Evolutionary conservation across 2,888 invertebrate genomes (phyloP), one percentile per base, ranked within the genome.

Genomic region (Trichacis sp.): DNA sequence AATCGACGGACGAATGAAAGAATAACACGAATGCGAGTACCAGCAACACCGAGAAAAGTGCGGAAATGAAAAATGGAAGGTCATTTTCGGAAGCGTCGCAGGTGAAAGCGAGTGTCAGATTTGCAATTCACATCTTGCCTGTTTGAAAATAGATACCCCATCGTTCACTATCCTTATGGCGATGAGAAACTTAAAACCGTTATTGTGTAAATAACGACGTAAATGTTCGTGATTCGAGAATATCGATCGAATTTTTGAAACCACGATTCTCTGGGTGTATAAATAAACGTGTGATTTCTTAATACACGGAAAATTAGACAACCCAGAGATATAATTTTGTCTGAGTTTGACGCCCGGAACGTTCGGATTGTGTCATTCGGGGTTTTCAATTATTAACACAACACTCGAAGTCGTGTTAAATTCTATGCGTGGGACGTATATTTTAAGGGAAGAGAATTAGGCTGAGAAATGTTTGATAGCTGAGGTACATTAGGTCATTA

Each of bases 41-140:
- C 24, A 24, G n/a, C 24, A 5, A 8, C 4, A 24, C 8, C 24
- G 24, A 24, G 24, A 24, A 24, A 24, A 24, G 24, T 24, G 24
- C 8, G 2, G 33, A 42, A 14, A 42, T 42, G 18, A 42, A 42
- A 42, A 42, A 17, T 42, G 42, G 2, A 42, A 36, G 9, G 6
- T 14, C n/a, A 4, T 4, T 15, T 42, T 14, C 3, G 18, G 14
- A 47, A 57, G 54, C 20, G 45, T 20, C 38, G n/a, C 46, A 50
- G 65, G 62, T 58, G 54, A 59, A 29, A 43, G 42, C 8, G 53
- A 18, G 43, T 33, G 53, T 57, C 29, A 40, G 53, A 58, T 66
- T 66, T 65, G 51, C 54, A 61, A 47, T 61, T 59, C 54, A 9
- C 43, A 58, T 54, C 51, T 52, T 30, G 57, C 61, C 52, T 47